A percentile compares a stretch with the other conserved stretches of the same genome.
Evolutionary conservation across 2,797 vertebrate species (phyloP).

Genomic region (Coreius guichenoti): DNA sequence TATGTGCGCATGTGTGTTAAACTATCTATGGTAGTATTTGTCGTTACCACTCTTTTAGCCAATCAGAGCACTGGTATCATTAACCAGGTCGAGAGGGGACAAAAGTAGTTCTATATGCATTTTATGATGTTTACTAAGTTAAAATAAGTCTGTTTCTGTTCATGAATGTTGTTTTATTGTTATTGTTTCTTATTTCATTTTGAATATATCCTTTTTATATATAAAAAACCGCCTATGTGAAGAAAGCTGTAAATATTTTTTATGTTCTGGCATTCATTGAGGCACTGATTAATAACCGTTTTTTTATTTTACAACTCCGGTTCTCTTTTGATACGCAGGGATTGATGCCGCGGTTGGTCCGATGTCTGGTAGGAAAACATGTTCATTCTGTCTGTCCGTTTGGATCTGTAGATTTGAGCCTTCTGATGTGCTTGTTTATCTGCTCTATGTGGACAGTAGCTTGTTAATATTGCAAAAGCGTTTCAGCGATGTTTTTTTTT

Average conservation of each 20-base stretch:
- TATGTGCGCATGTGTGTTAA: conserved; percentile 96
- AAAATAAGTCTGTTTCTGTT: conserved; percentile 89
- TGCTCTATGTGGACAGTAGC: conserved; percentile 98
- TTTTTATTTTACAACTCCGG: conserved; percentile 69
- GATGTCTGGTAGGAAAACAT: conserved; percentile 82
- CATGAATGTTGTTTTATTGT: conserved; percentile 69
- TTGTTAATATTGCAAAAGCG: conserved; percentile 95
- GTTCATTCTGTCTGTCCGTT: conserved; percentile 89
- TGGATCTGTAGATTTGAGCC: conserved; percentile 86
- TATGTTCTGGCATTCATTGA: conserved; percentile 86
- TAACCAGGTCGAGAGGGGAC: conserved; percentile 76
- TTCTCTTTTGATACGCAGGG: conserved; percentile 88
- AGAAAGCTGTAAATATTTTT: conserved; percentile 81
- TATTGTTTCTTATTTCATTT: conserved; percentile 72
- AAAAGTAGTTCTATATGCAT: conserved; percentile 87
- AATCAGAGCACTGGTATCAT: conserved; percentile 66
- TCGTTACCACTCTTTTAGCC: conserved; percentile 94
- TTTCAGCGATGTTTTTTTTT: conserved; percentile 83
- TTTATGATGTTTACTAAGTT: conserved; percentile 95
- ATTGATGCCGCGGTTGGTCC: conserved; percentile 88
- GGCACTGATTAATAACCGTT: conserved; percentile 95
- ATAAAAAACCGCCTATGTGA: conserved; percentile 83
- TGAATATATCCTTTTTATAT: conserved; percentile 62
- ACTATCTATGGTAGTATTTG: conserved; percentile 93
- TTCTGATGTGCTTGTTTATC: conserved; percentile 93